phyloP scores from a whole-genome alignment of 2,113 vertebrate genomes.

The Canis aureus region DNA sequence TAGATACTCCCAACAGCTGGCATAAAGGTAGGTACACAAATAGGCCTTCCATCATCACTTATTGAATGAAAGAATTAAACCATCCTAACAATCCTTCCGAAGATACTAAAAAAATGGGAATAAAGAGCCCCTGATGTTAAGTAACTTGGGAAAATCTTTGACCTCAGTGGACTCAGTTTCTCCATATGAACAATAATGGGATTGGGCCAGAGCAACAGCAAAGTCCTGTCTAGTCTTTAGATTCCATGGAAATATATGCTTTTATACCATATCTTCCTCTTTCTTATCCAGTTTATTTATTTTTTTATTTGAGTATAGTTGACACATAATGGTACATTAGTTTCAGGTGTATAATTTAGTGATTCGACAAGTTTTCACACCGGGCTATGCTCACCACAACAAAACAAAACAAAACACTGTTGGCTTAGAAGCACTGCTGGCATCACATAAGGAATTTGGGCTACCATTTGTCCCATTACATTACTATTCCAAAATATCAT shows the following conservation, averaged over 20 bases:
- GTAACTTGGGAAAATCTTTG: neutral
- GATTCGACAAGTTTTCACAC: neutral
- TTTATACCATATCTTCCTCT: neutral
- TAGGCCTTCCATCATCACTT: neutral
- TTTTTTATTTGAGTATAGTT: neutral
- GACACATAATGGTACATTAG: neutral
- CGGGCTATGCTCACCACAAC: neutral
- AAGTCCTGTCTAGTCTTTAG: neutral
- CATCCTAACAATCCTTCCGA: neutral
- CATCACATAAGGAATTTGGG: too few relatives aligned
- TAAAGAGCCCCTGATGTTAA: neutral
- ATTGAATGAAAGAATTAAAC: neutral
- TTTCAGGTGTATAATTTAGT: neutral
- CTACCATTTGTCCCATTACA: neutral
- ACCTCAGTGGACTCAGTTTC: neutral
- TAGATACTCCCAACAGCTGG: neutral
- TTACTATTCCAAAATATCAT: neutral
- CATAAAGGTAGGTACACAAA: neutral
- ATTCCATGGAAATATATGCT: neutral
- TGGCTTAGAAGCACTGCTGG: too few relatives aligned
- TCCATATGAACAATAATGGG: neutral
- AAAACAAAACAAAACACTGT: too few relatives aligned
- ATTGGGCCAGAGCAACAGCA: neutral
- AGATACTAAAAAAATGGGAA: neutral
- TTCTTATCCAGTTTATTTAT: neutral